Percentiles rank a stretch among this genome's conserved stretches.
phyloP scores from a whole-genome alignment of 2,113 vertebrate species.

The Uria aalge region DNA sequence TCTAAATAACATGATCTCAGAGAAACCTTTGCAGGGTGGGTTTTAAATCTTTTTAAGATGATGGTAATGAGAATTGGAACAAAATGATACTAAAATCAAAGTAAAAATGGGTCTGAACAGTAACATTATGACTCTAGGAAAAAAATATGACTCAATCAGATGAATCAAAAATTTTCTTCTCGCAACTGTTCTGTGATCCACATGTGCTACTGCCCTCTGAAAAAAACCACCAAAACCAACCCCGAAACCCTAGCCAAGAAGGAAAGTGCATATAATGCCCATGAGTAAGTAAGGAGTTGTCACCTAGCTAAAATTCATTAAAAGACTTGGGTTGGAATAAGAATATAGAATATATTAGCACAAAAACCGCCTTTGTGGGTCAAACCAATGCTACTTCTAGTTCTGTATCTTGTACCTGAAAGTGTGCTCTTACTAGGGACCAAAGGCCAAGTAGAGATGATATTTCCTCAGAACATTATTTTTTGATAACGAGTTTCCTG shows the following conservation, averaged over 20 bases:
- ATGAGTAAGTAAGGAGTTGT: not conserved
- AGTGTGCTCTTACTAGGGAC: not conserved
- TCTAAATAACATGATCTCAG: not conserved
- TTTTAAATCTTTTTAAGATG: not conserved
- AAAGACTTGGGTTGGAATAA: not conserved
- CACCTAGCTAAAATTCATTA: not conserved
- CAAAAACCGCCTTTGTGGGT: not conserved
- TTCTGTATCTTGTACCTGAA: not conserved
- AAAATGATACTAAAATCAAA: not conserved
- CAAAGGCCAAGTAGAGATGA: not conserved
- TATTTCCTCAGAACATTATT: not conserved
- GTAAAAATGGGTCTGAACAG: not conserved
- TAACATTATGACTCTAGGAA: not conserved
- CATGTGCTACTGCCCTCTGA: not conserved
- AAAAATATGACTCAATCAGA: not conserved
- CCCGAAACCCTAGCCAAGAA: not conserved
- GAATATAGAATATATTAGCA: not conserved
- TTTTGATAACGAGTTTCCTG: not conserved
- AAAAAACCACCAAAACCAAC: not conserved
- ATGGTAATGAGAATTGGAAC: not conserved
- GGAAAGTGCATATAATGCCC: not conserved
- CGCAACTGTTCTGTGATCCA: not conserved
- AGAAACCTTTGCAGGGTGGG: not conserved
- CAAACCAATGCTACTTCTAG: not conserved
- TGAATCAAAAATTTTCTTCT: not conserved